phyloP scores from a whole-genome alignment of 2,888 invertebrate species.

The Unio pictorum region DNA sequence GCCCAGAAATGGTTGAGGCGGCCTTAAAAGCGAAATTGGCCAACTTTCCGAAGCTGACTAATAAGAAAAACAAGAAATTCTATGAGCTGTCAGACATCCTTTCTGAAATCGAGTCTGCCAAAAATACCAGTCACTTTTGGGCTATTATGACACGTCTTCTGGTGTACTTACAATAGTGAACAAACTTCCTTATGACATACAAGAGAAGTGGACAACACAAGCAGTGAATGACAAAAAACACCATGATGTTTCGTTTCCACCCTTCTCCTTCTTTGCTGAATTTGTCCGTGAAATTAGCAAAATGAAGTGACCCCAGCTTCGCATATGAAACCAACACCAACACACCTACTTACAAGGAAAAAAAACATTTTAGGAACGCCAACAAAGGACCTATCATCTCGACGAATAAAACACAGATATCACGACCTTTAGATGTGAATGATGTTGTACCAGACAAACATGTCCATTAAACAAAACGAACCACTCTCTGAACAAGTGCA shows the following conservation, averaged over 20 bases:
- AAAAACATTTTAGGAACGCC: too few species aligned
- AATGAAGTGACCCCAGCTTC: too few species aligned
- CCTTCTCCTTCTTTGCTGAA: not conserved
- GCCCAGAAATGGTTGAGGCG: conserved; percentile 7
- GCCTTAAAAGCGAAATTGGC: conserved; percentile 2
- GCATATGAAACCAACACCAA: too few species aligned
- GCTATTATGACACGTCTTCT: too few species aligned
- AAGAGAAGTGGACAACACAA: not conserved
- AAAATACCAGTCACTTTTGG: not conserved
- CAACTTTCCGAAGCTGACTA: conserved; percentile 4
- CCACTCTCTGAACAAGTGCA: too few species aligned
- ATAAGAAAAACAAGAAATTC: conserved; percentile 5
- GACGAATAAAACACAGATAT: too few species aligned
- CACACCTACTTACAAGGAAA: not conserved
- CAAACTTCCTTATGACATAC: not conserved
- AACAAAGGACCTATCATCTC: too few species aligned
- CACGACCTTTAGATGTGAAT: too few species aligned
- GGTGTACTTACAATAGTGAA: too few species aligned
- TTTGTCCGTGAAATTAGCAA: not conserved
- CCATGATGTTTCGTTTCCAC: conserved; percentile 1
- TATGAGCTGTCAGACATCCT: not conserved
- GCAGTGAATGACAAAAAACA: not conserved
- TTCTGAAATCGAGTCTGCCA: conserved; percentile 3
- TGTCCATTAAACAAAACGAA: too few species aligned
- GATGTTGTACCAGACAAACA: too few species aligned